Evolutionary conservation across 2,888 invertebrate genomes (phyloP), one percentile per base, ranked within the genome.

Genomic region (Drosophila lacicola): DNA sequence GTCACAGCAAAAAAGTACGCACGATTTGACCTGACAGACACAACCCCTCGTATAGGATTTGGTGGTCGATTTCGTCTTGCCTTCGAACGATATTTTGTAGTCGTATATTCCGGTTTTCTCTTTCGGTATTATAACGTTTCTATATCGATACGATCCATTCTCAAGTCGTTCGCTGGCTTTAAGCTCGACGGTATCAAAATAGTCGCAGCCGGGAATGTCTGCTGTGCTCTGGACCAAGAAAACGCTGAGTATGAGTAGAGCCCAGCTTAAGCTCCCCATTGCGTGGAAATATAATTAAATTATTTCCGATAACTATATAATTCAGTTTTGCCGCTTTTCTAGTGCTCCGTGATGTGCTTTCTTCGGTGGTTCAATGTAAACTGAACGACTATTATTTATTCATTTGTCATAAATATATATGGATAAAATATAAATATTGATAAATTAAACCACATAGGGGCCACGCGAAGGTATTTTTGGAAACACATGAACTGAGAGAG

Each of bases 1-100:
- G 21, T 41, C 29, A 51, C 89, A 90, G 53, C 90, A 90, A n/a
- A 89, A 73, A 3, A 89, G 78, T 1, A 91, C 65, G 51, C 92
- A 92, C 0, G 82, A 57, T 51, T 81, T 89, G 4, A 90, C 17
- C 11, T 80, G 37, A 53, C 90, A 90, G 2, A 85, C 54, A 39
- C 90, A 91, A 4, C 88, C 90, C 11, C 89, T 74, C 0, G 45
- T 33, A 62, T 82, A 74, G 17, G 17, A 17, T 0, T 36, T 9
- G 0, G 36, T 2, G 29, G 13, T 8, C 36, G 0, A 8, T 0
- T 2, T 21, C 10, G 0, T 6, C 0, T 0, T 0, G 1, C n/a
- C 44, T 5, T 11, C 14, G 0, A 29, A 0, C 0, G 33, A 21
- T 14, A 39, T 44, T 4, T 42, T 37, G 25, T 74, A 76, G 17